These are phyloP conservation scores for Schizotus pectinicornis DNA, from an alignment of 2,888 invertebrate genomes.

Conservation along the genomic window DNA sequence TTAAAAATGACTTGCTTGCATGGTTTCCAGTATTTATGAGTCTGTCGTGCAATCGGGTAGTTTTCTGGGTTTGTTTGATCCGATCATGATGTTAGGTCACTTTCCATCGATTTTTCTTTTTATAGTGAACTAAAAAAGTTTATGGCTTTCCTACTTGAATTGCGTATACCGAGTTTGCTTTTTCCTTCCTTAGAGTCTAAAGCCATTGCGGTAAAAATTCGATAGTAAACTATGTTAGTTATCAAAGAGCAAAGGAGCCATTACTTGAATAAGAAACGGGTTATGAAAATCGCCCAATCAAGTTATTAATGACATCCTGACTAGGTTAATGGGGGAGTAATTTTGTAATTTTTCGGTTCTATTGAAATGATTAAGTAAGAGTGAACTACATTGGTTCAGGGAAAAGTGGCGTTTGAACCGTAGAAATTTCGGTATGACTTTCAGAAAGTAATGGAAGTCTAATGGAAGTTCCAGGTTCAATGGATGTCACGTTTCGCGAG, in stretches of 20 bases:
- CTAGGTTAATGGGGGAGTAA: no score
- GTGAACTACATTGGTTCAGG: background rate
- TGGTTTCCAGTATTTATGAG: background rate
- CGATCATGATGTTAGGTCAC: no score
- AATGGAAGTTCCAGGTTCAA: conserved; percentile 16
- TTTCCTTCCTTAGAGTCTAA: no score
- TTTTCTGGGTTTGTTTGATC: no score
- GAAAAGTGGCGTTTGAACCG: conserved; percentile 5
- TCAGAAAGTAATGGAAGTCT: conserved; percentile 14
- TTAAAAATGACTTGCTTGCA: conserved; percentile 17
- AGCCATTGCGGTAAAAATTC: no score
- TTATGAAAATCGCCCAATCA: conserved; percentile 1
- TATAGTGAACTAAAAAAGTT: conserved; percentile 1
- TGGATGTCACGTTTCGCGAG: conserved; percentile 28
- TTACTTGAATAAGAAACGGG: conserved; percentile 6
- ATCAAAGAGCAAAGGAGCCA: background rate
- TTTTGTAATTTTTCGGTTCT: background rate
- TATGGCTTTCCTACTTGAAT: background rate
- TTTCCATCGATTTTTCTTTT: background rate
- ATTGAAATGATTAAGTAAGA: no score
- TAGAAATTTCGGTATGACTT: conserved; percentile 24
- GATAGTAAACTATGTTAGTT: no score
- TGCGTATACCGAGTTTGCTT: no score
- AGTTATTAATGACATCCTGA: no score
- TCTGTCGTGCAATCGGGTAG: background rate